A percentile compares a stretch with the other conserved stretches of the same genome.
phyloP scores from a whole-genome alignment of 2,113 vertebrate species.

The Perognathus longimembris region DNA sequence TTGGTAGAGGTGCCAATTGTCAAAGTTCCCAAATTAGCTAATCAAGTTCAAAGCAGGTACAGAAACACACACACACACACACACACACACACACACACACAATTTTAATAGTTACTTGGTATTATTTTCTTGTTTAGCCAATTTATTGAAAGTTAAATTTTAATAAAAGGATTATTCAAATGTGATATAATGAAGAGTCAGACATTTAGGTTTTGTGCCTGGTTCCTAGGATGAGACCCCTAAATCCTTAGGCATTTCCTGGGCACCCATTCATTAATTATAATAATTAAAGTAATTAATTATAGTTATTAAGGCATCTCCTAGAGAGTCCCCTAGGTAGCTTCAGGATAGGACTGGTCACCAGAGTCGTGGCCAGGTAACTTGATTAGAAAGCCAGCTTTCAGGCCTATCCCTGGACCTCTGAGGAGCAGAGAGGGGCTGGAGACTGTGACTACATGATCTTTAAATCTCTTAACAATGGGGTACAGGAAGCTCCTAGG shows the following conservation, averaged over 20 bases:
- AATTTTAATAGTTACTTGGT: background rate
- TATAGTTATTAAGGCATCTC: background rate
- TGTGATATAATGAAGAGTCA: background rate
- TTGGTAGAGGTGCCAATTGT: background rate
- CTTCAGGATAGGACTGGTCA: background rate
- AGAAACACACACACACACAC: background rate
- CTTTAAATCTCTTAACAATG: background rate
- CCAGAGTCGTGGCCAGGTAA: background rate
- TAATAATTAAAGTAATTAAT: no score
- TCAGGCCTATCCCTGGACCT: background rate
- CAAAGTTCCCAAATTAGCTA: background rate
- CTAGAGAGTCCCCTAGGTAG: background rate
- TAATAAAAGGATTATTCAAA: slow-evolving; percentile 10
- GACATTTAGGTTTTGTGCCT: background rate
- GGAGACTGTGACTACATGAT: background rate
- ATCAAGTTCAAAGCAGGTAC: background rate
- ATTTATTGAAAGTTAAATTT: background rate
- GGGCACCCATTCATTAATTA: background rate
- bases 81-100: background rate
- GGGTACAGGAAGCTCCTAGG: background rate
- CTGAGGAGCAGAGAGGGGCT: background rate
- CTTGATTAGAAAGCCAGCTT: background rate
- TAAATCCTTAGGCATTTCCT: background rate
- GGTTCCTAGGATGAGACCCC: background rate
- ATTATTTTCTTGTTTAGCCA: slow-evolving; percentile 14